These are phyloP conservation scores for Arvicola amphibius DNA, from an alignment of 2,797 vertebrate genomes.

Conservation along the genomic window DNA sequence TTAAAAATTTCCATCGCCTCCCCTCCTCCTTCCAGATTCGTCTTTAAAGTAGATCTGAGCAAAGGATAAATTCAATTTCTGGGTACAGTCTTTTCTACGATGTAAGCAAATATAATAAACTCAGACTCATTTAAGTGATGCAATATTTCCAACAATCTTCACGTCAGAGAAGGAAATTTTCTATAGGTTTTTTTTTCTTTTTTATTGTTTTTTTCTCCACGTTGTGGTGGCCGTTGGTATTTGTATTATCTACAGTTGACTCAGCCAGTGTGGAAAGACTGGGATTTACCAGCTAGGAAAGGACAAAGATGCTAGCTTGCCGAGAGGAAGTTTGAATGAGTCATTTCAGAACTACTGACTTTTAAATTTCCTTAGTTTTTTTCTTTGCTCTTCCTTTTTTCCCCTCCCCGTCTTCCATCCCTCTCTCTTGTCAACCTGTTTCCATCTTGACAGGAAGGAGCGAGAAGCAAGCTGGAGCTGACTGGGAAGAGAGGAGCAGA, in stretches of 20 bases:
- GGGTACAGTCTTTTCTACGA: neutral
- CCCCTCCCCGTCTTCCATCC: neutral
- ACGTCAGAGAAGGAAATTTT: neutral
- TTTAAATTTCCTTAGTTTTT: neutral
- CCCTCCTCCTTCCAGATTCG: no score
- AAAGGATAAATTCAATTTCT: conserved; percentile 34
- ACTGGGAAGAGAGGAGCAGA: neutral
- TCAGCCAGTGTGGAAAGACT: neutral
- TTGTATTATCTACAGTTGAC: neutral
- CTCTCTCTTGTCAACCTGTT: neutral
- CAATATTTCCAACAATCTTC: neutral
- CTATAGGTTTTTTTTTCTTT: no score
- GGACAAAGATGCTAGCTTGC: neutral
- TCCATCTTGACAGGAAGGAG: neutral
- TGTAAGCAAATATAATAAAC: neutral
- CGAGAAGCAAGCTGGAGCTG: neutral
- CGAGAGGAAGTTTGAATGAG: neutral
- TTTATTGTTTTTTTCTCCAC: no score
- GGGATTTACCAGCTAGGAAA: neutral
- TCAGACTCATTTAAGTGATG: neutral
- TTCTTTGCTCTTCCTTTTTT: neutral
- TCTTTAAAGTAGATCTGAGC: neutral
- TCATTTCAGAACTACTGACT: neutral
- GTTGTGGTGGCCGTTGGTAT: neutral
- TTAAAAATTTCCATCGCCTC: no score